Evolutionary conservation across 2,888 invertebrate genomes (phyloP).

Genomic region (Quadroppia sp.): DNA sequence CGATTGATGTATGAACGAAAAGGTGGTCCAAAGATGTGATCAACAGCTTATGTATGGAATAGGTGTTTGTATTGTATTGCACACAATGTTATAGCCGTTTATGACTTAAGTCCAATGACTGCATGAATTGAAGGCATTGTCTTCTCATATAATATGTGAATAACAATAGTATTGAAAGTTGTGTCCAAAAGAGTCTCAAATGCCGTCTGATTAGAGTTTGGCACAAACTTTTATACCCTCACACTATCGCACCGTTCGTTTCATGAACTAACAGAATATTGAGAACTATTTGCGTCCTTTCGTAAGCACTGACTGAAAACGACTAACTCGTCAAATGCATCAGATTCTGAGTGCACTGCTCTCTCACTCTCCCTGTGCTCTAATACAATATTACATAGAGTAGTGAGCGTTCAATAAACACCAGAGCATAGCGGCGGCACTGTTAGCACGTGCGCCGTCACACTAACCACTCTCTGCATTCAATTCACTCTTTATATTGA

Average conservation of each 20-base stretch:
- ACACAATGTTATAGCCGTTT: not conserved
- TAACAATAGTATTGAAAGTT: too few species aligned
- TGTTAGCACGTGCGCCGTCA: slow-evolving; percentile 31
- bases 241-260: not conserved
- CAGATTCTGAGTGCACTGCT: slow-evolving; percentile 30
- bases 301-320: slow-evolving; percentile 11
- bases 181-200: not conserved
- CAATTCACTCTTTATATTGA: slow-evolving; percentile 21
- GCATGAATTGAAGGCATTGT: not conserved
- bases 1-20: not conserved
- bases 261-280: not conserved
- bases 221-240: not conserved
- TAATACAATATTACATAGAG: not conserved
- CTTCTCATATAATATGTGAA: too few species aligned
- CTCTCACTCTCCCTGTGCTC: not conserved
- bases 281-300: slow-evolving; percentile 29
- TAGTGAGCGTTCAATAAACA: slow-evolving; percentile 7
- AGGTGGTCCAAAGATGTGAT: not conserved
- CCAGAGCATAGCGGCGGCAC: slow-evolving; percentile 24
- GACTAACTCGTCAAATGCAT: slow-evolving; percentile 24
- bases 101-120: not conserved
- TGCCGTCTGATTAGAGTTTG: not conserved
- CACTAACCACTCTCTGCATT: slow-evolving; percentile 19
- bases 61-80: not conserved
- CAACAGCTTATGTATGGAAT: too few species aligned